Conservation (phyloP, 2,113 vertebrate genomes). For the Carassius gibelio region DNA sequence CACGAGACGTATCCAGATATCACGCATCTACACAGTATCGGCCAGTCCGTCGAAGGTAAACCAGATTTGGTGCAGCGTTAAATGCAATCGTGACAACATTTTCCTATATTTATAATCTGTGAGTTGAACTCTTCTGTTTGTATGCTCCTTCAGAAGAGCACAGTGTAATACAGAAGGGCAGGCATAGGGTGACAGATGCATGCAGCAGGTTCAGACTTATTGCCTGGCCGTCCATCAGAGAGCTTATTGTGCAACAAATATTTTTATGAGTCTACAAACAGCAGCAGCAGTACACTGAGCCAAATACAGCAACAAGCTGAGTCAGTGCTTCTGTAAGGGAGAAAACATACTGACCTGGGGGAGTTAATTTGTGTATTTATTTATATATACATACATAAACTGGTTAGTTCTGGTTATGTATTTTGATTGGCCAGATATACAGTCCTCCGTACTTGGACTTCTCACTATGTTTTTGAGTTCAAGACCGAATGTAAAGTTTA, state of each 20-base stretch:
- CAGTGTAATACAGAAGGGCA: not conserved
- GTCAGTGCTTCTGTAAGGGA: not conserved
- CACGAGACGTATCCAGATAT: conserved; percentile 68
- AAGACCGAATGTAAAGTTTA: not conserved
- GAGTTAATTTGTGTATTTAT: not conserved
- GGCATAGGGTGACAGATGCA: not conserved
- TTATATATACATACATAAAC: not conserved
- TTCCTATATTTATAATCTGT: not conserved
- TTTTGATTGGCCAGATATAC: not conserved
- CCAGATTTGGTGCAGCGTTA: not conserved
- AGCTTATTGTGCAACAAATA: not conserved
- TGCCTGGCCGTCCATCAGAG: not conserved
- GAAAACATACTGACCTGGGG: not conserved
- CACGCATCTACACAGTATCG: conserved; percentile 81
- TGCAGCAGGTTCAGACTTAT: not conserved
- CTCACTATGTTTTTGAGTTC: not conserved
- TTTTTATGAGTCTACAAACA: not conserved
- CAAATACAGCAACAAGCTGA: not conserved
- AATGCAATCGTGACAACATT: not conserved
- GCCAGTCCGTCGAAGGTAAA: conserved; percentile 82
- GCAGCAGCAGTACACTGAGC: not conserved
- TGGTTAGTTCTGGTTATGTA: not conserved
- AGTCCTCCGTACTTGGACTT: not conserved
- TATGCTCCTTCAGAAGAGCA: not conserved
- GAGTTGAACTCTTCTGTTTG: not conserved